A percentile compares a stretch with the other conserved stretches of the same genome.
phyloP scores from a whole-genome alignment of 2,113 vertebrate species.

The Poecilia latipinna region DNA sequence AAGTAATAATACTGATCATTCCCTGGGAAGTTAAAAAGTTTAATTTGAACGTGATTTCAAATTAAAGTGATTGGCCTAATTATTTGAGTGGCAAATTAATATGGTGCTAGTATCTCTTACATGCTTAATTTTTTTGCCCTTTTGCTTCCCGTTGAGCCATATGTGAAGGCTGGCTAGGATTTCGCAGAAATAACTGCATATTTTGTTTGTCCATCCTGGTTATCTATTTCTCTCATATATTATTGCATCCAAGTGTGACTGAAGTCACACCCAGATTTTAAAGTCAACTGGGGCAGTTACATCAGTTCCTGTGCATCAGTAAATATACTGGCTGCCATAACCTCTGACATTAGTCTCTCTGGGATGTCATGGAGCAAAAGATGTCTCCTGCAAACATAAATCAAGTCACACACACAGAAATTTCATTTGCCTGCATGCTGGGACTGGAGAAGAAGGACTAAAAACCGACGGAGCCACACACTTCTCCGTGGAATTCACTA shows the following conservation, averaged over 20 bases:
- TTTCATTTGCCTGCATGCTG: slow-evolving; percentile 2
- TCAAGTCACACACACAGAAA: slow-evolving; percentile 46
- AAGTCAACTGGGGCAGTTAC: neutral
- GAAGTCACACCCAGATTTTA: neutral
- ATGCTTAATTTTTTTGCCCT: too few species aligned
- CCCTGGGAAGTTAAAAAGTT: too few species aligned
- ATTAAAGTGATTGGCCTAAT: too few species aligned
- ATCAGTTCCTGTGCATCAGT: slow-evolving; percentile 32
- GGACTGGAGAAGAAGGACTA: slow-evolving; percentile 69
- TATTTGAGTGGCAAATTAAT: neutral
- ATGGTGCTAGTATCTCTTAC: too few species aligned
- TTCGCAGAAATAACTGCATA: neutral
- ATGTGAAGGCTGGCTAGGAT: neutral
- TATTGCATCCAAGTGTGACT: neutral
- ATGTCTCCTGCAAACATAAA: slow-evolving; percentile 71
- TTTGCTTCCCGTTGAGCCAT: neutral
- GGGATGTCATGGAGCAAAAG: slow-evolving; percentile 50
- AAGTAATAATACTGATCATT: too few species aligned
- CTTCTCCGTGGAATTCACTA: slow-evolving; percentile 76
- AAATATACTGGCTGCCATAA: slow-evolving; percentile 16
- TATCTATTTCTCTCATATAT: neutral
- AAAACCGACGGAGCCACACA: slow-evolving; percentile 76
- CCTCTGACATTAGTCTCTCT: slow-evolving; percentile 49
- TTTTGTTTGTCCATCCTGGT: neutral
- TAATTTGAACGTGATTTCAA: too few species aligned